Conservation (phyloP, 2,888 invertebrate species). For the Sinopyrophorus schimmeli region DNA sequence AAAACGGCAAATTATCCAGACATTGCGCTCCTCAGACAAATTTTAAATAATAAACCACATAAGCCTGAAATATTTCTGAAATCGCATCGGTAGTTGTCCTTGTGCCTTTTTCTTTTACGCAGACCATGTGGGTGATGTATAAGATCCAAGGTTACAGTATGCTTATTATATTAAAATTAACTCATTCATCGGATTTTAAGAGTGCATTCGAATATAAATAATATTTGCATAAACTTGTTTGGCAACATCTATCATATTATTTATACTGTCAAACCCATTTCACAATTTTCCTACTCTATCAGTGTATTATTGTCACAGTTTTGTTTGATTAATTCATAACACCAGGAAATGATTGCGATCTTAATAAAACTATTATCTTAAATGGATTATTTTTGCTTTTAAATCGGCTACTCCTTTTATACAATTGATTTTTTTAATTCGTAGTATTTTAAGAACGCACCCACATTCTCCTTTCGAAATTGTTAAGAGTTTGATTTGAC, state of each 20-base stretch:
- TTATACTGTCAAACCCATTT: constrained; percentile 26
- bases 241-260: constrained; percentile 31
- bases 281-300: constrained; percentile 9
- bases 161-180: constrained; percentile 31
- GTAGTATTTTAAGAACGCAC: too few species aligned
- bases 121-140: constrained; percentile 29
- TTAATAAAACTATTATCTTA: constrained; percentile 17
- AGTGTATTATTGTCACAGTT: constrained; percentile 20
- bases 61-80: constrained; percentile 48
- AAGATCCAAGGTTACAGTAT: constrained; percentile 26
- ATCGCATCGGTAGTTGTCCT: constrained; percentile 44
- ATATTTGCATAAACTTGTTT: constrained; percentile 34
- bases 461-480: too few species aligned
- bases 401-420: constrained; percentile 6
- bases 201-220: constrained; percentile 32
- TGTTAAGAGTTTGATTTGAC: too few species aligned
- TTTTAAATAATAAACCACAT: constrained; percentile 46
- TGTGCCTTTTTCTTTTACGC: constrained; percentile 34
- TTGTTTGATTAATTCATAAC: constrained; percentile 3
- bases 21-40: constrained; percentile 46
- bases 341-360: constrained; percentile 16
- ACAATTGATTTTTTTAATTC: too few species aligned
- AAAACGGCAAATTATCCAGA: constrained; percentile 47
- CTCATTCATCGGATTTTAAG: constrained; percentile 32
- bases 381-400: constrained; percentile 17